These are phyloP conservation scores for Noturus placidus DNA, from an alignment of 2,113 vertebrate species.

Conservation along the genomic window DNA sequence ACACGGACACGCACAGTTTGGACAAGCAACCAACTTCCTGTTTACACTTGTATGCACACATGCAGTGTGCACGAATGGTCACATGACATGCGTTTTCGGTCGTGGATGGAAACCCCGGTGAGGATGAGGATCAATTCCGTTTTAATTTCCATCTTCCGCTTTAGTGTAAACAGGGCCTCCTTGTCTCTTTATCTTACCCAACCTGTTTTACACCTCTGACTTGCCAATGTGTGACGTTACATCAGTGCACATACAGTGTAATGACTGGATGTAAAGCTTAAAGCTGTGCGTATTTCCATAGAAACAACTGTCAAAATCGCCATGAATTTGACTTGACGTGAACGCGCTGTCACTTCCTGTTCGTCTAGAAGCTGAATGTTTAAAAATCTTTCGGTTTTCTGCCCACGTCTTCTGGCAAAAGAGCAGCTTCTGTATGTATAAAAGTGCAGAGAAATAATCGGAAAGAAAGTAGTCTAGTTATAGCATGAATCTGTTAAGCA, in stretches of 20 bases:
- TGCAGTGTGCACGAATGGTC: too few species aligned
- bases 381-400: background rate
- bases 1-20: too few species aligned
- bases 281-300: background rate
- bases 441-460: background rate
- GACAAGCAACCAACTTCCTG: too few species aligned
- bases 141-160: too few species aligned
- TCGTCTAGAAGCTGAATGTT: background rate
- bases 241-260: too few species aligned
- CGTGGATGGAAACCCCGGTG: too few species aligned
- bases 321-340: background rate
- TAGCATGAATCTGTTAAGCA: too few species aligned
- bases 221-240: background rate
- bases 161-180: too few species aligned
- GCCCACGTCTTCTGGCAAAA: background rate
- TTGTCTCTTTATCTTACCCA: constrained; percentile 11
- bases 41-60: too few species aligned
- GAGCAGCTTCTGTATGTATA: background rate
- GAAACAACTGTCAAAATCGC: background rate
- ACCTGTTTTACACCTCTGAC: background rate
- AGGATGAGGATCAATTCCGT: too few species aligned
- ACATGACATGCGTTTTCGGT: too few species aligned
- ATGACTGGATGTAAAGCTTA: background rate
- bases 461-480: background rate
- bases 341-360: background rate